These are phyloP conservation scores for Gavia stellata DNA, from an alignment of 2,113 vertebrate species.

Conservation along the genomic window DNA sequence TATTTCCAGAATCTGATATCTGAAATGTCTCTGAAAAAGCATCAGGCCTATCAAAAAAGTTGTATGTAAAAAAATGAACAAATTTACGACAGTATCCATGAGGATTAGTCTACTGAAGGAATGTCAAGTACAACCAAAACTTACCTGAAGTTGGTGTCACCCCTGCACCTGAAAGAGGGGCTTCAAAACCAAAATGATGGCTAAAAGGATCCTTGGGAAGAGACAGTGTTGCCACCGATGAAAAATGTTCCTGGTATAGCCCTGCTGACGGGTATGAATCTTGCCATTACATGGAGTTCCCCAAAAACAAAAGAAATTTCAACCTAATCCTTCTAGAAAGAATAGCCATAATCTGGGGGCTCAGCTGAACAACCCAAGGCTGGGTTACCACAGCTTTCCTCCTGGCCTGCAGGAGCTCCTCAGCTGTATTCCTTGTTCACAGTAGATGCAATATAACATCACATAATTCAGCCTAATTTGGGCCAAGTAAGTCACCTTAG, in stretches of 20 bases:
- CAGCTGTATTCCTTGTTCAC: neutral
- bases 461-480: neutral
- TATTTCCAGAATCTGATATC: neutral
- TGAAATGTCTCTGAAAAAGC: neutral
- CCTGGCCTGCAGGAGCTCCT: neutral
- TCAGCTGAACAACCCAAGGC: neutral
- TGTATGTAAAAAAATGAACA: neutral
- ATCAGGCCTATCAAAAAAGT: neutral
- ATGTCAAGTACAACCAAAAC: neutral
- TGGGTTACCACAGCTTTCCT: neutral
- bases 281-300: neutral
- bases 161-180: neutral
- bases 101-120: neutral
- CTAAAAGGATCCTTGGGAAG: neutral
- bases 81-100: neutral
- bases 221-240: neutral
- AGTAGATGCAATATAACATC: neutral
- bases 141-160: neutral
- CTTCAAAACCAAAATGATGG: neutral
- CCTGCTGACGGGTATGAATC: neutral
- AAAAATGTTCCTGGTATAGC: neutral
- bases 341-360: rapidly evolving
- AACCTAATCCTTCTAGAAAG: neutral
- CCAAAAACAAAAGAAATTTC: neutral
- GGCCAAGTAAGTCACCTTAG: neutral